Conservation (phyloP, 2,113 vertebrate genomes). For the Mormyrus iriodes region DNA sequence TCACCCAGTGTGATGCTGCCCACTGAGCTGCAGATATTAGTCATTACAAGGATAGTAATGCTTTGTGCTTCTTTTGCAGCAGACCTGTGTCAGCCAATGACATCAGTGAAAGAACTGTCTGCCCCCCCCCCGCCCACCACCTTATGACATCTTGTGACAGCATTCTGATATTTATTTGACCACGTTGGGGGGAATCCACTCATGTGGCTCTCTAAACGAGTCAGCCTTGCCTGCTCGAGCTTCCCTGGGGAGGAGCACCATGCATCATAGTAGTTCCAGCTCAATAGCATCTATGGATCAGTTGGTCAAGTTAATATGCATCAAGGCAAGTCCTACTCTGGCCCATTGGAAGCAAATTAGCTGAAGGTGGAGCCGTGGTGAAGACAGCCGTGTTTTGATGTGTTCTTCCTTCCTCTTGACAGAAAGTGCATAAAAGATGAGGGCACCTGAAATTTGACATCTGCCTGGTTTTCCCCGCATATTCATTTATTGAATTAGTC, state of each 20-base stretch:
- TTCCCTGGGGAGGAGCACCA: not conserved
- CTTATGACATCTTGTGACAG: not conserved
- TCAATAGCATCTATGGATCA: not conserved
- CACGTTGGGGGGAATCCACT: not conserved
- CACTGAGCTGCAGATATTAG: not conserved
- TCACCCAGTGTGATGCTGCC: not conserved
- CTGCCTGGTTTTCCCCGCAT: not conserved
- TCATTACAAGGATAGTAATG: not conserved
- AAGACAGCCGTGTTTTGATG: not conserved
- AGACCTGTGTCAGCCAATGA: not conserved
- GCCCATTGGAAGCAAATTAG: slow-evolving; percentile 4
- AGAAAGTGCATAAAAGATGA: slow-evolving; percentile 5
- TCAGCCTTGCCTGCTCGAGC: not conserved
- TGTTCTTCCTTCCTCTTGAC: not conserved
- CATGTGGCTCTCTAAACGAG: not conserved
- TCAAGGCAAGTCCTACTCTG: not conserved
- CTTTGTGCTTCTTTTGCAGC: not conserved
- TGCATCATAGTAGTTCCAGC: not conserved
- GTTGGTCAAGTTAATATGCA: not conserved
- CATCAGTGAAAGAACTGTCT: too few species aligned
- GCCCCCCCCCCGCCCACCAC: not conserved
- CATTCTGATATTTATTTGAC: not conserved
- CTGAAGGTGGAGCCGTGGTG: not conserved
- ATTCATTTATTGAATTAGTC: not conserved
- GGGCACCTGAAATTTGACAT: not conserved